These are phyloP conservation scores for Aporophyla nigra DNA, from an alignment of 2,888 invertebrate genomes.

Conservation along the genomic window DNA sequence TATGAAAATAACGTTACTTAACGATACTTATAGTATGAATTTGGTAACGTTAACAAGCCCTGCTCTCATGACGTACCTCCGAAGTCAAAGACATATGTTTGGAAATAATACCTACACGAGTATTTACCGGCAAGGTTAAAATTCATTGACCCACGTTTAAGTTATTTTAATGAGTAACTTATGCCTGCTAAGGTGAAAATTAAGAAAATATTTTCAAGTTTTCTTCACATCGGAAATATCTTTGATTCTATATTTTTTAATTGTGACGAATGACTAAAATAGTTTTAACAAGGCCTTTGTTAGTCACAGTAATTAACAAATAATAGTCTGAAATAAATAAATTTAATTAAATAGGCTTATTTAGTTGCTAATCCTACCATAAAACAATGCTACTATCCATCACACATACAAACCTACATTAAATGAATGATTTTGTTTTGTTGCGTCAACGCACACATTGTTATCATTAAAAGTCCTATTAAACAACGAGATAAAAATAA, in stretches of 20 bases:
- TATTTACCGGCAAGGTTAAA: neutral
- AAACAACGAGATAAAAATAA: neutral
- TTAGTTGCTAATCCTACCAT: neutral
- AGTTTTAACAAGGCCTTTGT: no score
- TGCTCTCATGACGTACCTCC: no score
- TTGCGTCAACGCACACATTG: neutral
- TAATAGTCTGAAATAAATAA: no score
- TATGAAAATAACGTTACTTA: no score
- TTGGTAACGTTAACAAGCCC: no score
- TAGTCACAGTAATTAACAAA: no score
- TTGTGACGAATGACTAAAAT: no score
- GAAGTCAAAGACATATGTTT: neutral
- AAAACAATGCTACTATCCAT: neutral
- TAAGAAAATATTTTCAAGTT: no score
- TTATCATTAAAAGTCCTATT: neutral
- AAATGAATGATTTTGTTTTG: neutral
- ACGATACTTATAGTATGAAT: no score
- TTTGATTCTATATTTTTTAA: no score
- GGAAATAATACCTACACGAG: neutral
- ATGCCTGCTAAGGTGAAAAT: neutral
- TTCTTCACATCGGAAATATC: no score
- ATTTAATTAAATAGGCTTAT: neutral
- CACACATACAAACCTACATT: neutral
- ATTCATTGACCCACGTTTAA: conserved; percentile 1
- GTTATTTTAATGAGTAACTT: conserved; percentile 4